These are phyloP conservation scores for Ovibos moschatus DNA, from an alignment of 2,113 vertebrate species.

Conservation along the genomic window DNA sequence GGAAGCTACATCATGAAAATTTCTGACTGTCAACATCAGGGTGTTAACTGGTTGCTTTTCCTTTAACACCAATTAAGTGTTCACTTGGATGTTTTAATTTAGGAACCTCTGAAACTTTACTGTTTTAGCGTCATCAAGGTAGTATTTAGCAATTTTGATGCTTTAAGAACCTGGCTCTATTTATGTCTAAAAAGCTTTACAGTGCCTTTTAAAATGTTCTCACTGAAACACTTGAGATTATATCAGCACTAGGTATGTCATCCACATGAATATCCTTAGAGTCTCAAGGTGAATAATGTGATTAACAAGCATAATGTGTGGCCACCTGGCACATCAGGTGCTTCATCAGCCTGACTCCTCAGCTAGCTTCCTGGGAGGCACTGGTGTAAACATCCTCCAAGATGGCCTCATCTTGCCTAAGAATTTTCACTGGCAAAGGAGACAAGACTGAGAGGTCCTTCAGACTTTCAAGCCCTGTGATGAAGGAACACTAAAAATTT, in stretches of 20 bases:
- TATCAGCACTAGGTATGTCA: slow-evolving; percentile 39
- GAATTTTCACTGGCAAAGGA: not conserved
- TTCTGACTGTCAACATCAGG: not conserved
- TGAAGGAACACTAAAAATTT: not conserved
- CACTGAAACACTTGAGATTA: not conserved
- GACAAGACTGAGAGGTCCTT: not conserved
- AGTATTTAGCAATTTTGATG: not conserved
- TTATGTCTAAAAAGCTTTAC: slow-evolving; percentile 23
- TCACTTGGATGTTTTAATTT: slow-evolving; percentile 10
- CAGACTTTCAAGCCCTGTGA: not conserved
- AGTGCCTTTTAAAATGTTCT: not conserved
- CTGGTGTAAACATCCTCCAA: not conserved
- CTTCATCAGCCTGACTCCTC: not conserved
- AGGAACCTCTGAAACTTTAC: not conserved
- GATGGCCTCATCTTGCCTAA: not conserved
- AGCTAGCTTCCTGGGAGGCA: not conserved
- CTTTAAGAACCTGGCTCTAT: not conserved
- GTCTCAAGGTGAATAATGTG: not conserved
- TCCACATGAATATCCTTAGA: not conserved
- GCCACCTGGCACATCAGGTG: not conserved
- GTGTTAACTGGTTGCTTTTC: slow-evolving; percentile 19
- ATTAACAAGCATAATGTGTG: not conserved
- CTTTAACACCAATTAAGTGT: not conserved
- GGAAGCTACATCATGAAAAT: not conserved
- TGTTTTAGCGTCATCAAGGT: not conserved